Conservation (phyloP, 2,113 vertebrate genomes). For the Eudorcas thomsonii region DNA sequence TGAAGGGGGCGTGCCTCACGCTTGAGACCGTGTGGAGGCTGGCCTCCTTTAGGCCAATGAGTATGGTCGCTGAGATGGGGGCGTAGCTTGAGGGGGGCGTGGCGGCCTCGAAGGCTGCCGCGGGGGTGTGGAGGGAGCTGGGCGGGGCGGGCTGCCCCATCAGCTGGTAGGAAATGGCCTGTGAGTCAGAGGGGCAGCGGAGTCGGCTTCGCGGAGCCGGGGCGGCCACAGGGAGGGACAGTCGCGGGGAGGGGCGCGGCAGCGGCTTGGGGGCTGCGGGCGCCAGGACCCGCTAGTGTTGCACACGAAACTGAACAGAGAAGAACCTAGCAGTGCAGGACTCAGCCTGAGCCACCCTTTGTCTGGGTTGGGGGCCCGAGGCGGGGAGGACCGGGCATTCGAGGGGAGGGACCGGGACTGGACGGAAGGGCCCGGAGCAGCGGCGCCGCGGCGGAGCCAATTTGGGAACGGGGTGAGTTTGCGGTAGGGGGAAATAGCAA, state of each 20-base stretch:
- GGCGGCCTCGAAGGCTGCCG: neutral
- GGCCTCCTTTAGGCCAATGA: constrained; percentile 62
- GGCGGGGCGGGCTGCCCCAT: constrained; percentile 74
- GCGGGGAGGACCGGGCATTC: constrained; percentile 37
- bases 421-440: constrained; percentile 68
- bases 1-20: constrained; percentile 48
- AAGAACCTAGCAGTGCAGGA: constrained; percentile 36
- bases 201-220: constrained; percentile 65
- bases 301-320: constrained; percentile 55
- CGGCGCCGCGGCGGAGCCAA: constrained; percentile 52
- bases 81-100: constrained; percentile 61
- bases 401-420: constrained; percentile 62
- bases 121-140: constrained; percentile 49
- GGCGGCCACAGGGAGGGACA: constrained; percentile 65
- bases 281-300: constrained; percentile 47
- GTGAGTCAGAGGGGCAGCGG: constrained; percentile 74
- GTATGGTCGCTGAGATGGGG: neutral
- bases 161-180: constrained; percentile 79
- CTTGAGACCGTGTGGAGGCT: constrained; percentile 38
- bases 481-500: constrained; percentile 12
- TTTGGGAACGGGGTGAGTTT: constrained; percentile 75
- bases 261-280: constrained; percentile 56
- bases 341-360: constrained; percentile 71
- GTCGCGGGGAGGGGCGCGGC: constrained; percentile 63
- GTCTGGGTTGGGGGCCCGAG: constrained; percentile 71